Evolutionary conservation across 2,888 invertebrate species (phyloP), one percentile per base, ranked within the genome.

Genomic region (Lumbricus terrestris): DNA sequence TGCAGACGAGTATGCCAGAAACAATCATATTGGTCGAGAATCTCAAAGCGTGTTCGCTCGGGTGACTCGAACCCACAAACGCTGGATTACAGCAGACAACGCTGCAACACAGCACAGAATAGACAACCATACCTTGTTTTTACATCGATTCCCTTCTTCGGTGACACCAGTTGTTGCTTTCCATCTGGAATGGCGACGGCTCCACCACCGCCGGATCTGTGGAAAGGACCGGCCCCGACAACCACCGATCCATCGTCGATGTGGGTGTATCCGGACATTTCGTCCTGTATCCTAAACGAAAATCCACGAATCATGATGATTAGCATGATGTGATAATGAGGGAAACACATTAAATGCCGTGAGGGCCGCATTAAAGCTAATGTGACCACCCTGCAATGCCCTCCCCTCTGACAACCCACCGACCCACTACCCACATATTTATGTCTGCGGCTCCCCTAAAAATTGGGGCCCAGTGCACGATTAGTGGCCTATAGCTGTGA

Each of bases 151-250:
- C 69, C 69, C 1, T 69, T 69, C n/a, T 8, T 69, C 69, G 69
- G 29, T 69, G 69, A 69, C 29, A 69, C 69, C 13, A 69, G 69
- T 1, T 69, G 69, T n/a, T 69, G 69, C 69, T 69, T 69, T 69
- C 69, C 69, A 69, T 69, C 69, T 69, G 69, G 69, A 69, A 69
- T 69, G 29, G n/a, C 69, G 29, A n/a, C 69, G 11, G n/a, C n/a
- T n/a, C n/a, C n/a, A n/a, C n/a, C 69, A n/a, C n/a, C 69, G 8
- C 69, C n/a, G 29, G 69, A 69, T 5, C n/a, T 29, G 69, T 69
- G n/a, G 69, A 69, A 69, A 69, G 69, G 69, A 69, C 69, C 69
- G 69, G 69, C n/a, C n/a, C 69, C 69, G n/a, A 69, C 69, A n/a
- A 69, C 69, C 69, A 69, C 69, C 69, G 69, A 8, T 8, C 69